Percentiles rank a stretch among this genome's conserved stretches.
These are phyloP conservation scores for Galagoides demidoff DNA, from an alignment of 2,797 vertebrate species.

Conservation along the genomic window DNA sequence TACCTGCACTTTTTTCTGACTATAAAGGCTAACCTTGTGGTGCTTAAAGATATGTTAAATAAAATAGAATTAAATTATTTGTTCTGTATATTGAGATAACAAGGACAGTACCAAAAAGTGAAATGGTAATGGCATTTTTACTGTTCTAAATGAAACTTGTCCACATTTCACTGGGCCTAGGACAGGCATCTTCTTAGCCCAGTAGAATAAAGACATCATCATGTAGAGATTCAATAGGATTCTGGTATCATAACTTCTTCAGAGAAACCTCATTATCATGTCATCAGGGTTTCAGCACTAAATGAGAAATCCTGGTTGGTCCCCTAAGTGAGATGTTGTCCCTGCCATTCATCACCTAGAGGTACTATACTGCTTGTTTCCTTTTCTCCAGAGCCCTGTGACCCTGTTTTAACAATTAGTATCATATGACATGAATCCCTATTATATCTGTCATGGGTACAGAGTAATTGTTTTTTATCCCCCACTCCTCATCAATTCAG, in stretches of 20 bases:
- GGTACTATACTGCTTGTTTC: slow-evolving; percentile 57
- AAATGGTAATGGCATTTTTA: not conserved
- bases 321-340: not conserved
- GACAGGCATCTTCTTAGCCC: not conserved
- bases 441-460: slow-evolving; percentile 28
- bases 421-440: slow-evolving; percentile 59
- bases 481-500: not conserved
- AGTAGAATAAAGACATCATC: not conserved
- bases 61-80: not conserved
- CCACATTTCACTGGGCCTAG: not conserved
- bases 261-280: slow-evolving; percentile 21
- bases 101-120: not conserved
- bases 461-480: slow-evolving; percentile 39
- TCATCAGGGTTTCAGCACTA: slow-evolving; percentile 3
- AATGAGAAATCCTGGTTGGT: slow-evolving; percentile 32
- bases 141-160: not conserved
- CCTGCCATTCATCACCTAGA: slow-evolving; percentile 52
- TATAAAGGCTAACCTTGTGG: not conserved
- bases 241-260: not conserved
- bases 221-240: not conserved
- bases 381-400: slow-evolving; percentile 56
- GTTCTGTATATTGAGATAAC: not conserved
- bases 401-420: slow-evolving; percentile 53
- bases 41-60: not conserved
- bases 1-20: not conserved